Percentiles rank a stretch among this genome's conserved stretches.
These are phyloP conservation scores for Bhutanitis thaidina DNA, from an alignment of 2,888 invertebrate genomes.

Conservation along the genomic window DNA sequence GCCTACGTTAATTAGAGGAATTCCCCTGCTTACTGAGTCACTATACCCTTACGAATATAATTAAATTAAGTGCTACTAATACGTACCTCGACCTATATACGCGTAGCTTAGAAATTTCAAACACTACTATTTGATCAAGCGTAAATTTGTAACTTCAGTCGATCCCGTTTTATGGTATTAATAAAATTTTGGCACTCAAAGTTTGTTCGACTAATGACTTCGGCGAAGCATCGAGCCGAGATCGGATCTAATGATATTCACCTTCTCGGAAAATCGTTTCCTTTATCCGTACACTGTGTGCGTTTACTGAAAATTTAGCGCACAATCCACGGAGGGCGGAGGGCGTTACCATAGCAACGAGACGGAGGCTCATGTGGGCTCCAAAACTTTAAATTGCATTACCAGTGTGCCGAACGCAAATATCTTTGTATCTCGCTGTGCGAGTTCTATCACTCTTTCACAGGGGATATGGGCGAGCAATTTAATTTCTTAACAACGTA, in stretches of 20 bases:
- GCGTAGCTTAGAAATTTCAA: not conserved
- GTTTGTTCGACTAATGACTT: slow-evolving; percentile 48
- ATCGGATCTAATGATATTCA: slow-evolving; percentile 73
- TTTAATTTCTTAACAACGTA: slow-evolving; percentile 23
- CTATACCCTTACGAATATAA: slow-evolving; percentile 29
- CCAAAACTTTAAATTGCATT: slow-evolving; percentile 78
- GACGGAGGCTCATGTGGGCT: slow-evolving; percentile 72
- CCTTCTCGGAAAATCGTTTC: slow-evolving; percentile 72
- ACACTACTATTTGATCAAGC: not conserved
- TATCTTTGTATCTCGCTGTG: slow-evolving; percentile 44
- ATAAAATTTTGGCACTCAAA: slow-evolving; percentile 25
- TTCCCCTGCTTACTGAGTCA: slow-evolving; percentile 31
- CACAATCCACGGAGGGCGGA: slow-evolving; percentile 41
- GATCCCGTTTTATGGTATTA: slow-evolving; percentile 8
- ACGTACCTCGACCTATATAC: not conserved
- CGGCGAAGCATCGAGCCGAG: slow-evolving; percentile 36
- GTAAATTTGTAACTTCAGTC: slow-evolving; percentile 2
- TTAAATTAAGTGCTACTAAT: slow-evolving; percentile 23
- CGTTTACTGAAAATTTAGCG: slow-evolving; percentile 67
- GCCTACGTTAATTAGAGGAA: slow-evolving; percentile 24
- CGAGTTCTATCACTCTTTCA: slow-evolving; percentile 45
- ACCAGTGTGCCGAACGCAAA: slow-evolving; percentile 57
- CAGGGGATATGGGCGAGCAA: slow-evolving; percentile 26
- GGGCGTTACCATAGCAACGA: slow-evolving; percentile 73
- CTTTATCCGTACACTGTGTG: slow-evolving; percentile 65